Conservation (phyloP, 2,113 vertebrate genomes). For the Vicugna pacos region DNA sequence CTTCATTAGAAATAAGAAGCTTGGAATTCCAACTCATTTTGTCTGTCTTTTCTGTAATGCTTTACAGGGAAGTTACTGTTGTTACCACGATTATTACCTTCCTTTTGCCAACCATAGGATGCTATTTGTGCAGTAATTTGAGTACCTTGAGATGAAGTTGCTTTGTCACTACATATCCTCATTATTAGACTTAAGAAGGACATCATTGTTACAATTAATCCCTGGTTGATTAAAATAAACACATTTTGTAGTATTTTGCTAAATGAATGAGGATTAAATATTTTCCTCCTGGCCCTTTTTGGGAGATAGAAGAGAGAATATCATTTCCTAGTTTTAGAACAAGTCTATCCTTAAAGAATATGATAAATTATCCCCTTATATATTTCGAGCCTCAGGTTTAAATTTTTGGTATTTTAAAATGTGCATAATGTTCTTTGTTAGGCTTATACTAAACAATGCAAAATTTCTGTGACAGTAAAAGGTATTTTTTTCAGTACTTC, state of each 20-base stretch:
- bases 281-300: neutral
- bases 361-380: neutral
- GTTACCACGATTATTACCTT: neutral
- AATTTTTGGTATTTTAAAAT: neutral
- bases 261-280: neutral
- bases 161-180: neutral
- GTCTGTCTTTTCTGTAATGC: neutral
- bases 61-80: neutral
- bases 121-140: neutral
- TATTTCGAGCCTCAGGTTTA: neutral
- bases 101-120: neutral
- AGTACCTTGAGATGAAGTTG: constrained; percentile 14
- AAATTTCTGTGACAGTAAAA: neutral
- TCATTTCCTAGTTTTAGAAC: neutral
- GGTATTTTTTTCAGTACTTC: neutral
- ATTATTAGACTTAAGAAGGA: neutral
- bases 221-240: neutral
- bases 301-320: neutral
- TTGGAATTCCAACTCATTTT: neutral
- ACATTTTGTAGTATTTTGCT: neutral
- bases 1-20: neutral
- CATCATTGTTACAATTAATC: neutral
- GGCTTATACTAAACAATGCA: neutral
- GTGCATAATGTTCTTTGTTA: neutral
- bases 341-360: neutral